Conservation (phyloP, 2,797 vertebrate species). For the Trichosurus vulpecula region DNA sequence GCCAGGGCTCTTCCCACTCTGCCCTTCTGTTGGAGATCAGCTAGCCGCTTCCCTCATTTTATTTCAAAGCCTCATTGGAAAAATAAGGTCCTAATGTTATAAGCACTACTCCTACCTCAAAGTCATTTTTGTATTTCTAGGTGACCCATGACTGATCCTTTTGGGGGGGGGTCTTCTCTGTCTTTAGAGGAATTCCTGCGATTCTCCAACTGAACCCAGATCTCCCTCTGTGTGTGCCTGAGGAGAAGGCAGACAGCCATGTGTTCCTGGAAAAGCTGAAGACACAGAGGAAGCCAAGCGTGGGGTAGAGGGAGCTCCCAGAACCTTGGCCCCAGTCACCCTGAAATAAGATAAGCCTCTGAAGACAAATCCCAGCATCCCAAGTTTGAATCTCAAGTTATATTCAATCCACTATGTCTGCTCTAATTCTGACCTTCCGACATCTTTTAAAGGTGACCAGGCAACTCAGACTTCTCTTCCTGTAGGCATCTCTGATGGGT, state of each 20-base stretch:
- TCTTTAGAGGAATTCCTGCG: conserved; percentile 71
- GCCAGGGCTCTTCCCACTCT: neutral
- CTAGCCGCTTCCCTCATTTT: neutral
- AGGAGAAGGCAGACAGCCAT: neutral
- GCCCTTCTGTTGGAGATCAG: neutral
- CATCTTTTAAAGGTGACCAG: neutral
- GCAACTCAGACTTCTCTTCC: neutral
- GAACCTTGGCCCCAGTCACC: neutral
- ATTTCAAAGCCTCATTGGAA: neutral
- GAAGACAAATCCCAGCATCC: neutral
- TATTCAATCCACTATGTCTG: neutral
- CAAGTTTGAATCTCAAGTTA: neutral
- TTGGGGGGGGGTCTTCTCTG: conserved; percentile 23
- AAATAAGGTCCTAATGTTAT: neutral
- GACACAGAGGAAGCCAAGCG: neutral
- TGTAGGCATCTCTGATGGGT: neutral
- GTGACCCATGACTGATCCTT: neutral
- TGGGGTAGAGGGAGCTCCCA: neutral
- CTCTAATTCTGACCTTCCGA: neutral
- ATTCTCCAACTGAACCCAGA: conserved; percentile 44
- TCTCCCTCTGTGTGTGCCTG: neutral
- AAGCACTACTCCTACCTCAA: neutral
- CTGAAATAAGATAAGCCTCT: neutral
- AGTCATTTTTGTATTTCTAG: neutral
- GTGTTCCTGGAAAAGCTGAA: neutral